These are phyloP conservation scores for Furcula furcula DNA, from an alignment of 2,888 invertebrate species.

Conservation along the genomic window DNA sequence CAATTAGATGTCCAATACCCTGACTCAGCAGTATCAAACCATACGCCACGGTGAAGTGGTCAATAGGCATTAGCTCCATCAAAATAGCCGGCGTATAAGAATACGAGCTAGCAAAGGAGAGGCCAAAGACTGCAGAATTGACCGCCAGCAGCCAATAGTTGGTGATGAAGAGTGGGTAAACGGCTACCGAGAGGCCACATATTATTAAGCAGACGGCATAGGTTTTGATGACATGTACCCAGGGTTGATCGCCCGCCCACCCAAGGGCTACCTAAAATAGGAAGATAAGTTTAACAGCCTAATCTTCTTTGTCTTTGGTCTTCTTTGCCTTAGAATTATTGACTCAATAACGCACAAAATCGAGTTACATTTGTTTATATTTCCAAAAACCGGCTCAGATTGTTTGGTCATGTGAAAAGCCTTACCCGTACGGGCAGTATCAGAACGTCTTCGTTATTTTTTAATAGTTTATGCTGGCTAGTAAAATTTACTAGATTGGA, in stretches of 20 bases:
- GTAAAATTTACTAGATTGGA: too few relatives aligned
- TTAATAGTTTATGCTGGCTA: too few relatives aligned
- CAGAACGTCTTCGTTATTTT: too few relatives aligned
- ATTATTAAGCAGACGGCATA: conserved; percentile 89
- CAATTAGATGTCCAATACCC: conserved; percentile 95
- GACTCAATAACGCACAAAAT: too few relatives aligned
- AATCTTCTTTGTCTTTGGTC: too few relatives aligned
- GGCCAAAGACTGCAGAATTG: conserved; percentile 87
- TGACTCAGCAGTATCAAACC: conserved; percentile 94
- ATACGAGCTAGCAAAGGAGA: conserved; percentile 95
- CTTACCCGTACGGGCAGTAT: too few relatives aligned
- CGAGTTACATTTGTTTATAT: too few relatives aligned
- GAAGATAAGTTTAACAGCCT: too few relatives aligned
- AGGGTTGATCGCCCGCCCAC: conserved; percentile 93
- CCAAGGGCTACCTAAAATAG: conserved; percentile 87
- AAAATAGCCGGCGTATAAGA: conserved; percentile 94
- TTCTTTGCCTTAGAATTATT: too few relatives aligned
- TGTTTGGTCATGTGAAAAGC: too few relatives aligned
- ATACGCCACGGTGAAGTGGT: conserved; percentile 95
- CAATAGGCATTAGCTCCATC: conserved; percentile 93
- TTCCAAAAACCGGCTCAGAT: too few relatives aligned
- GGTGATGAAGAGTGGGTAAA: conserved; percentile 81
- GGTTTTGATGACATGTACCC: conserved; percentile 91
- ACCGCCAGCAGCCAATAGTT: conserved; percentile 71
- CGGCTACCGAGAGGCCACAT: conserved; percentile 83